phyloP scores from a whole-genome alignment of 2,888 invertebrate genomes.

The Cybosia mesomella region DNA sequence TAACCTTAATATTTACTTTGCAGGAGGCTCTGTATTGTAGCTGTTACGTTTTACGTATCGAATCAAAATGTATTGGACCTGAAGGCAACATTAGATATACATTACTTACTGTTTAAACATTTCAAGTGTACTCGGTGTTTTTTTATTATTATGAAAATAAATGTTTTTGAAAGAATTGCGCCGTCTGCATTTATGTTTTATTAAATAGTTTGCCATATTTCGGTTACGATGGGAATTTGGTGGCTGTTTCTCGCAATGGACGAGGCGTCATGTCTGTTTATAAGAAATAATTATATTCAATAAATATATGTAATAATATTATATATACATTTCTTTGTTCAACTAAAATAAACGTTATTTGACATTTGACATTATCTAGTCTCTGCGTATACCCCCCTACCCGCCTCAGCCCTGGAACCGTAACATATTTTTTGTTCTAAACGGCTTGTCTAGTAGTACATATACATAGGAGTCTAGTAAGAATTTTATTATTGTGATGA shows the following conservation, averaged over 20 bases:
- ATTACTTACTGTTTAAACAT: constrained; percentile 28
- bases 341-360: constrained; percentile 85
- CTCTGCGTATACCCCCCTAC: not conserved
- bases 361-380: constrained; percentile 64
- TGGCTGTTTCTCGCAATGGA: constrained; percentile 77
- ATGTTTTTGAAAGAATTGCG: constrained; percentile 62
- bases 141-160: constrained; percentile 41
- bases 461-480: not conserved
- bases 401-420: not conserved
- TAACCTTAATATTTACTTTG: constrained; percentile 29
- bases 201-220: constrained; percentile 69
- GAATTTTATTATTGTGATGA: constrained; percentile 39
- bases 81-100: constrained; percentile 35
- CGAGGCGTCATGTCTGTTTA: constrained; percentile 75
- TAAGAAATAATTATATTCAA: constrained; percentile 81
- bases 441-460: not conserved
- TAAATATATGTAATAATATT: constrained; percentile 75
- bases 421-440: not conserved
- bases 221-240: constrained; percentile 75
- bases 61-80: constrained; percentile 36
- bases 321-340: constrained; percentile 83
- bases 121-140: constrained; percentile 28
- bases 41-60: constrained; percentile 26
- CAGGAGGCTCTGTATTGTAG: constrained; percentile 29
- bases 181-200: constrained; percentile 67